Base-by-base conservation (phyloP, 1,140 invertebrate species). In the Tigriopus japonicus region DNA sequence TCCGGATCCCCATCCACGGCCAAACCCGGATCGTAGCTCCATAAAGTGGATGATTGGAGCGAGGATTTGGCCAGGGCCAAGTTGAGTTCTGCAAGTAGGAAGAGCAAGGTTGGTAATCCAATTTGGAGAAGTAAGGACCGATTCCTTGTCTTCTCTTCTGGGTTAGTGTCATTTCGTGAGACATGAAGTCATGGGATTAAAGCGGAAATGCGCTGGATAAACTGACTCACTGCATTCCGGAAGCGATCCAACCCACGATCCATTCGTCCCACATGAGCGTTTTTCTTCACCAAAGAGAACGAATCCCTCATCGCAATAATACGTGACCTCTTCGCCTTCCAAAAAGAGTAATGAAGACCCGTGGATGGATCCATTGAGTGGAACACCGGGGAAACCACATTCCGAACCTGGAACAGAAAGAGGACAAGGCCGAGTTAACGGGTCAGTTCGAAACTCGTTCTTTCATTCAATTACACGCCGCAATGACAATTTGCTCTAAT, bases 201-300 rank as follows among this genome's bases (percentile, higher is more conserved):
- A 35, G 9, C 28, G 28, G 45, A 5, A 21, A 6, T 5, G 21
- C 21, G 10, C n/a, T 58, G 21, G n/a, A 54, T 21, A 14, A 1
- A 66, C 65, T 63, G 3, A 66, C 65, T 63, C 59, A 66, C 65
- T 78, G 69, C 89, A 94, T 7, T 73, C 70, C 0, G 90, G 87
- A 7, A 80, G 71, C 51, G 81, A 80, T 9, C 82, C 82, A 62
- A 82, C 86, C 86, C 87, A 90, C 0, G 84, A 85, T 13, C 83
- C 86, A 70, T 94, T 88, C 68, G 89, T 86, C 14, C 87, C 77
- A 69, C 91, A 94, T 35, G 84, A 68, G 66, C 87, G 74, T 61
- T 84, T 75, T 0, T 81, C 83, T 41, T 86, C 85, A 1, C 87
- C 86, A 24, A 65, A 52, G 21, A 69, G 59, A 24, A 68, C 63